A percentile compares a stretch with the other conserved stretches of the same genome.
These are phyloP conservation scores for Pangasius larnaudii DNA, from an alignment of 2,797 vertebrate genomes.

Conservation along the genomic window DNA sequence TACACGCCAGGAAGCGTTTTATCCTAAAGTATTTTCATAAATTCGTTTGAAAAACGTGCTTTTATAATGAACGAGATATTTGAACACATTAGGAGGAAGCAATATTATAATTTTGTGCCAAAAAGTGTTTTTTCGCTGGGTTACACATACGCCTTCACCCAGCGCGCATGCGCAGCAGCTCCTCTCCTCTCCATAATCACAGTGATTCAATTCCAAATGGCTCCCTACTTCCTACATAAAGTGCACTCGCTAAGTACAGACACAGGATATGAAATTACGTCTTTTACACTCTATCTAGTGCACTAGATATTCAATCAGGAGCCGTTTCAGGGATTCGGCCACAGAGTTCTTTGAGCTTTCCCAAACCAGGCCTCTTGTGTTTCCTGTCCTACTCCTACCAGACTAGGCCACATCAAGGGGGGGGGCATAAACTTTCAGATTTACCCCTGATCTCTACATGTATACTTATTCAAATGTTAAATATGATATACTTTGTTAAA, in stretches of 20 bases:
- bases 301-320: neutral
- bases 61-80: neutral
- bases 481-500: neutral
- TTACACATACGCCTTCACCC: neutral
- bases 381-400: conserved; percentile 36
- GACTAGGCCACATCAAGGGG: conserved; percentile 17
- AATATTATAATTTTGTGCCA: neutral
- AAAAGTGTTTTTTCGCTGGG: neutral
- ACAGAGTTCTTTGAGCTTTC: conserved; percentile 30
- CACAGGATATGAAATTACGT: neutral
- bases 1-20: neutral
- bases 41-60: neutral
- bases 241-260: neutral
- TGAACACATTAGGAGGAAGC: neutral
- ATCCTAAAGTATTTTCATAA: neutral
- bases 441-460: too few species aligned
- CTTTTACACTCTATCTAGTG: conserved; percentile 4
- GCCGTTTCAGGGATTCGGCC: neutral
- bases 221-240: neutral
- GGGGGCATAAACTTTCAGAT: neutral
- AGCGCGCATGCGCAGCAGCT: conserved; percentile 41
- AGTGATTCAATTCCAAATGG: neutral
- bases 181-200: neutral
- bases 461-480: neutral
- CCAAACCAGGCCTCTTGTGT: conserved; percentile 43